Evolutionary conservation across 2,113 vertebrate species (phyloP).

Genomic region (Gadus macrocephalus): DNA sequence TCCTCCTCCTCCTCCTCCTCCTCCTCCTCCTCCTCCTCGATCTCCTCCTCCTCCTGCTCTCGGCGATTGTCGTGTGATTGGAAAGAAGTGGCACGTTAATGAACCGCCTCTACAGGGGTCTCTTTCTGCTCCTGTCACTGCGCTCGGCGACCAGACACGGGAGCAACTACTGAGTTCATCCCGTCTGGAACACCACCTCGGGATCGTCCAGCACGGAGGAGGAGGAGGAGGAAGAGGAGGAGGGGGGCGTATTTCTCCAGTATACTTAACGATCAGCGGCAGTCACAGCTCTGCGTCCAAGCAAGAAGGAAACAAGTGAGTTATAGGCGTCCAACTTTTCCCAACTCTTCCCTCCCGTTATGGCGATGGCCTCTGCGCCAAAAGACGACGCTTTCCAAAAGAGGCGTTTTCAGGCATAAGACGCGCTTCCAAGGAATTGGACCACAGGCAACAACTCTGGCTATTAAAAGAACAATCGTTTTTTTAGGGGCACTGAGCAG

Average conservation of each 20-base stretch:
- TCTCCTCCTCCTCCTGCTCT: constrained; percentile 66
- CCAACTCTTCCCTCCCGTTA: constrained; percentile 9
- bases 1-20: constrained; percentile 2
- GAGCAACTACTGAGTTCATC: constrained; percentile 83
- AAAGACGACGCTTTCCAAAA: constrained; percentile 18
- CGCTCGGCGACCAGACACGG: constrained; percentile 86
- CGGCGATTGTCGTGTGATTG: constrained; percentile 87
- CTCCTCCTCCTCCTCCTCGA: not conserved
- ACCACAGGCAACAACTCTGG: not conserved
- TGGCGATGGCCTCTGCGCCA: not conserved
- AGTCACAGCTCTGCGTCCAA: too few species aligned
- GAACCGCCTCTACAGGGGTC: constrained; percentile 89
- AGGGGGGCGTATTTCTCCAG: not conserved
- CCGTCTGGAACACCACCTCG: constrained; percentile 34
- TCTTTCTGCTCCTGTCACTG: constrained; percentile 90
- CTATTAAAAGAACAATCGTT: not conserved
- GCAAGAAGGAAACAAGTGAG: not conserved
- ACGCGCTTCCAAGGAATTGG: constrained; percentile 16
- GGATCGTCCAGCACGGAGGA: constrained; percentile 7
- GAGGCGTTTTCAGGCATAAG: not conserved
- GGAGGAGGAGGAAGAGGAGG: not conserved
- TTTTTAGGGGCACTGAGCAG: not conserved
- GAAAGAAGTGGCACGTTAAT: constrained; percentile 90
- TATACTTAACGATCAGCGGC: too few species aligned
- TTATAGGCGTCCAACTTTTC: constrained; percentile 25